phyloP scores from a whole-genome alignment of 1,140 invertebrate genomes.

The Penaeus japonicus region DNA sequence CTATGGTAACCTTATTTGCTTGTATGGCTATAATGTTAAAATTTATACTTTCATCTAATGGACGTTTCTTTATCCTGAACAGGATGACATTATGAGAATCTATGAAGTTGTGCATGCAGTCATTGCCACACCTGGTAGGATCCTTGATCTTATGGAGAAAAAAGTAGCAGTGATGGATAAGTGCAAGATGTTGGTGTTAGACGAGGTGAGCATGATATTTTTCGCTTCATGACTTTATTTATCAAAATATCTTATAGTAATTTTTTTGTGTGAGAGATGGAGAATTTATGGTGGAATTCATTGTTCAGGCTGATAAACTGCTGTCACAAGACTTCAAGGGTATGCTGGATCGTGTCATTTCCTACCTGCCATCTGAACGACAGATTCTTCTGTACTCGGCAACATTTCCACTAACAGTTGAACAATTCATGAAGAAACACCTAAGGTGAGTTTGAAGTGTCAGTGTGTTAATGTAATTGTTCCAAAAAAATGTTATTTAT shows the following conservation, averaged over 20 bases:
- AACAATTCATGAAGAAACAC: conserved; percentile 89
- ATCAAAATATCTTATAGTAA: not conserved
- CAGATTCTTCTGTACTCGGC: conserved; percentile 99
- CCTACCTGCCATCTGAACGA: conserved; percentile 89
- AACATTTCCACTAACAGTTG: conserved; percentile 98
- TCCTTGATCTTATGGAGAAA: conserved; percentile 99
- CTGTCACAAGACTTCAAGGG: conserved; percentile 99
- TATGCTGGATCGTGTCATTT: conserved; percentile 97
- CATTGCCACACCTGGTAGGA: conserved; percentile 98
- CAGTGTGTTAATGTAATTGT: too few relatives aligned
- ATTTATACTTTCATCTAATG: not conserved
- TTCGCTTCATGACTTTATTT: not conserved
- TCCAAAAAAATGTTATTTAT: too few relatives aligned
- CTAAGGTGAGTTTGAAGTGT: conserved; percentile 37
- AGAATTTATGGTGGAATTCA: not conserved
- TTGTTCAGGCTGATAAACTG: conserved; percentile 87
- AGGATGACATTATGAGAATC: conserved; percentile 99
- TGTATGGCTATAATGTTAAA: not conserved
- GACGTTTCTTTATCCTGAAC: conserved; percentile 60
- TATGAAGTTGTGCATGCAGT: conserved; percentile 98
- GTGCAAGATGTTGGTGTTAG: conserved; percentile 96
- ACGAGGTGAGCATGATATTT: conserved; percentile 72
- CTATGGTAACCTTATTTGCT: not conserved
- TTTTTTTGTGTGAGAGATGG: conserved; percentile 59
- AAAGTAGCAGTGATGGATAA: conserved; percentile 95